Evolutionary conservation across 2,113 vertebrate species (phyloP).

Genomic region (Pungitius pungitius): DNA sequence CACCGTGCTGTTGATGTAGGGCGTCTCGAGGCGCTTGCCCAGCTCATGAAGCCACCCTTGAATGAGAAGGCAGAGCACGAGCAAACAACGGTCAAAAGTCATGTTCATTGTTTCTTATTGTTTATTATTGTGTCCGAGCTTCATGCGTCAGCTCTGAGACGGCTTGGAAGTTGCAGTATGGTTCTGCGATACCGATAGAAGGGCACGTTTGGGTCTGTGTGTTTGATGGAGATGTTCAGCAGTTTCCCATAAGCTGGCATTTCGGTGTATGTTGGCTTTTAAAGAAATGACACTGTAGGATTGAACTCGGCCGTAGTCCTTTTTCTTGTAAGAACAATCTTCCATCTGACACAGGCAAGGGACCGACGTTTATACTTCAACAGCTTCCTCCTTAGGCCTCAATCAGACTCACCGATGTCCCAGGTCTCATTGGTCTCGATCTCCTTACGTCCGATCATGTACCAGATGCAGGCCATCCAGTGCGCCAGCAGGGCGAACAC

Average conservation of each 20-base stretch:
- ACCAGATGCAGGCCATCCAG: conserved; percentile 96
- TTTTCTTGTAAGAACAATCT: neutral
- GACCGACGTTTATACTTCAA: neutral
- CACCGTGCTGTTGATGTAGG: conserved; percentile 88
- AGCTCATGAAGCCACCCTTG: conserved; percentile 95
- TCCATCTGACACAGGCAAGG: neutral
- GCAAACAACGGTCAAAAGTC: neutral
- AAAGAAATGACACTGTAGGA: neutral
- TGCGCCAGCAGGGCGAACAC: conserved; percentile 91
- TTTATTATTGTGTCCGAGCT: neutral
- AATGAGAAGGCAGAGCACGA: neutral
- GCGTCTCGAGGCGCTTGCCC: conserved; percentile 91
- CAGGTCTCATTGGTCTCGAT: conserved; percentile 85
- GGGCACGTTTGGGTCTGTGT: conserved; percentile 18
- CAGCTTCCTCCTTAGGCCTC: neutral
- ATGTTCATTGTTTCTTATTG: neutral
- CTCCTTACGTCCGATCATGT: conserved; percentile 88
- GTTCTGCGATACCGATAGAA: neutral
- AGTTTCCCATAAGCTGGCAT: conserved; percentile 30
- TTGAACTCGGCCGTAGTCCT: neutral
- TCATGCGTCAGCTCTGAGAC: neutral
- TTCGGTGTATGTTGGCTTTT: neutral
- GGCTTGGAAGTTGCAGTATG: neutral
- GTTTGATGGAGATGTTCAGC: conserved; percentile 19
- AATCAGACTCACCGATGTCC: conserved; percentile 89